A percentile compares a stretch with the other conserved stretches of the same genome.
These are phyloP conservation scores for Ammodytes marinus DNA, from an alignment of 2,113 vertebrate genomes.

Conservation along the genomic window DNA sequence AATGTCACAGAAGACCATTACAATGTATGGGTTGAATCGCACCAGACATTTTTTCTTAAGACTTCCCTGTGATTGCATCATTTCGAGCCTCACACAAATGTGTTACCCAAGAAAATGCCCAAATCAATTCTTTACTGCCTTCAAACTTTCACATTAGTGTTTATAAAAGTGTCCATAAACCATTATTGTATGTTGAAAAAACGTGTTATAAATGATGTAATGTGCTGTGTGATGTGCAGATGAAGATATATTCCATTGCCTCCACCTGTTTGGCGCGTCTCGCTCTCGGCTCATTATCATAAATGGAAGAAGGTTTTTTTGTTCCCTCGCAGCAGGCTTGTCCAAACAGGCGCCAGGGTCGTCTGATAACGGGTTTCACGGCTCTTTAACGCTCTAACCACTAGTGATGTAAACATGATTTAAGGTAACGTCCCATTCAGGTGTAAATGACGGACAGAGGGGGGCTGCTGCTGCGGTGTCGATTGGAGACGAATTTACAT, in stretches of 20 bases:
- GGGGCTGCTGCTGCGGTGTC: conserved; percentile 34
- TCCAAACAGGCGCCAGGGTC: conserved; percentile 84
- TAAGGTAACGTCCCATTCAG: conserved; percentile 73
- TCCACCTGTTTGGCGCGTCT: conserved; percentile 59
- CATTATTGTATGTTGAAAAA: background rate
- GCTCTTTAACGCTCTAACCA: conserved; percentile 46
- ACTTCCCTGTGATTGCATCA: background rate
- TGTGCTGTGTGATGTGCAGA: background rate
- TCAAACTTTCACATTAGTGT: background rate
- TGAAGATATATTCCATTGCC: background rate
- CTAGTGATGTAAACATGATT: conserved; percentile 71
- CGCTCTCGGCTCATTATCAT: conserved; percentile 69
- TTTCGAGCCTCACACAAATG: background rate
- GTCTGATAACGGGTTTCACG: conserved; percentile 53
- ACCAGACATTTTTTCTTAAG: background rate
- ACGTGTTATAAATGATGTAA: background rate
- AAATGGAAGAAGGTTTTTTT: conserved; percentile 55
- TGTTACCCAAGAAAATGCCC: background rate
- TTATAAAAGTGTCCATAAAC: background rate
- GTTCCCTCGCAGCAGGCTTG: conserved; percentile 79
- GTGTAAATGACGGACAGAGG: conserved; percentile 70
- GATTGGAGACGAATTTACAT: conserved; percentile 71
- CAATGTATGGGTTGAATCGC: background rate
- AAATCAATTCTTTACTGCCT: background rate
- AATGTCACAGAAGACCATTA: background rate